Conservation (phyloP, 2,113 vertebrate genomes). For the Piprites chloris region DNA sequence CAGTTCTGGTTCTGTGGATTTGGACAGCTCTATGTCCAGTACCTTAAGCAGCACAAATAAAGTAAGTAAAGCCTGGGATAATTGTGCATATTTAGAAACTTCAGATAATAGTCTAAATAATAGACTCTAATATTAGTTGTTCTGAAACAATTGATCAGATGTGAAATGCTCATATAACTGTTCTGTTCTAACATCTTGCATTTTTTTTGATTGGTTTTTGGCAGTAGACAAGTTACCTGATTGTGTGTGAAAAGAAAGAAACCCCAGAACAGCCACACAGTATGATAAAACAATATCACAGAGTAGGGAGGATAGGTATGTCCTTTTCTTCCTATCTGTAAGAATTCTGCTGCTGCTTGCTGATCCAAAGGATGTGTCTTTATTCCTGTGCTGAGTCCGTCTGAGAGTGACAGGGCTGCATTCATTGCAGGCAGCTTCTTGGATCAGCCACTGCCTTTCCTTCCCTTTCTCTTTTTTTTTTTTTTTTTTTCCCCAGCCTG, state of each 20-base stretch:
- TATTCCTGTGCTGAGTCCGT: background rate
- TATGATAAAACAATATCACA: background rate
- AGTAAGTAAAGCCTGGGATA: constrained; percentile 59
- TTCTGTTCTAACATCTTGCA: background rate
- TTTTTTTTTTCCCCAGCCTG: background rate
- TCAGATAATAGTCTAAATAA: background rate
- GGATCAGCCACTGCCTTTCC: background rate
- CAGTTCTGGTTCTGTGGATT: constrained; percentile 69
- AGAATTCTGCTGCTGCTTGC: background rate
- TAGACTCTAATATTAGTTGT: background rate
- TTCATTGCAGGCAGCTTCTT: background rate
- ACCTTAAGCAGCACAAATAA: constrained; percentile 72
- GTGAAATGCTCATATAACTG: background rate
- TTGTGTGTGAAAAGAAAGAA: background rate
- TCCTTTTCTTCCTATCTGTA: background rate
- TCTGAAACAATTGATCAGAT: background rate
- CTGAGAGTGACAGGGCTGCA: background rate
- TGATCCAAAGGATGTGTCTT: background rate
- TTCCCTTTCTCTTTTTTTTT: background rate
- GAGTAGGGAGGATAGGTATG: background rate
- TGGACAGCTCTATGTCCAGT: constrained; percentile 72
- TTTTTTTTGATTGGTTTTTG: background rate
- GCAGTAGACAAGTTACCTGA: background rate
- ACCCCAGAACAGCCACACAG: background rate
- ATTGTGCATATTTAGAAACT: background rate